Evolutionary conservation across 2,797 vertebrate species (phyloP), one percentile per base, ranked within the genome.

Genomic region (Neosilurus mollespiculum): DNA sequence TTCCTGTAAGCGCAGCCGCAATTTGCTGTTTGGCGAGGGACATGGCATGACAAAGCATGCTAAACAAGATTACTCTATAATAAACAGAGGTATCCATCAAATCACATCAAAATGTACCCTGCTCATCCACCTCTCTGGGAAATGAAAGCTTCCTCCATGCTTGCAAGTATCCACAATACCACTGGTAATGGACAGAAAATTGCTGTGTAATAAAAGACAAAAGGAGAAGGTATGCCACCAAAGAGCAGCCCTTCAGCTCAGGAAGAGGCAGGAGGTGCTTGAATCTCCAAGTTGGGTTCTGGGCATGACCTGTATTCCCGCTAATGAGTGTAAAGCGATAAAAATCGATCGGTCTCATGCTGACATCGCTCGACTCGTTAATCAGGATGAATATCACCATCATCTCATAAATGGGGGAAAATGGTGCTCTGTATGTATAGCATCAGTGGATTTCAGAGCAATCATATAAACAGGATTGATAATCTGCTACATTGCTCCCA

Each of bases 101-200:
- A 30, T 30, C 30, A 30, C 30, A 30, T 77, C 34, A 80, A 76
- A 76, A 54, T 81, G 24, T 59, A 75, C n/a, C 30, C 88, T 88
- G 43, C 43, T 43, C 43, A 43, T 43, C 43, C 43, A 1, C 8
- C 43, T 43, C 43, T 43, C 43, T 30, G 43, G 43, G 43, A 8
- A 43, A 43, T 43, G 8, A 43, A 43, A 8, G 8, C 8, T 43
- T 43, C 43, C 43, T 43, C 43, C 8, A 8, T 43, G 43, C 43
- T 43, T 43, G 43, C 43, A 43, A 8, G 86, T 86, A 86, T 81
- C 87, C 85, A 89, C 58, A 85, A 88, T 80, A 88, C 84, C 58
- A 53, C 86, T 37, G 79, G 80, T 92, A 92, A 89, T 92, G 87
- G 87, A 89, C 87, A 90, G 84, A 85, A 87, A 88, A 88, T 90